These are phyloP conservation scores for Caenorhabditis remanei DNA, from an alignment of 1,140 invertebrate species.

Conservation along the genomic window DNA sequence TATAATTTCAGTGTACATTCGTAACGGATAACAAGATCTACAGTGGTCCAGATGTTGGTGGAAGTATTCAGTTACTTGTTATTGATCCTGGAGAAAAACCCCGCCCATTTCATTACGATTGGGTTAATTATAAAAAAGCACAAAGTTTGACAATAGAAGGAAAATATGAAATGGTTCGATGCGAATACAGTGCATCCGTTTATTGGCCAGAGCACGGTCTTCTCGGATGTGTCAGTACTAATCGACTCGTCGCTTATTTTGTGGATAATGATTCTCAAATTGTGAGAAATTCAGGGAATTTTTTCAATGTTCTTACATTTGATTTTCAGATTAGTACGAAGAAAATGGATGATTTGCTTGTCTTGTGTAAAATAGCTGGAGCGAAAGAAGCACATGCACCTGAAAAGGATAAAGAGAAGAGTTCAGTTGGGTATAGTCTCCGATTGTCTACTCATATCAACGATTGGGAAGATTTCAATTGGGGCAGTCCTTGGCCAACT, in stretches of 20 bases:
- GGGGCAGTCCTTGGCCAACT: slow-evolving; percentile 35
- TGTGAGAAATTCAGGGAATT: neutral
- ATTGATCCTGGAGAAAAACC: slow-evolving; percentile 65
- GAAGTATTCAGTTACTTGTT: slow-evolving; percentile 58
- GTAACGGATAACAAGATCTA: slow-evolving; percentile 46
- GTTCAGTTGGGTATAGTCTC: slow-evolving; percentile 38
- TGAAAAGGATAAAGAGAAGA: neutral
- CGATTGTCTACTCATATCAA: slow-evolving; percentile 62
- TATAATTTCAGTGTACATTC: slow-evolving; percentile 36
- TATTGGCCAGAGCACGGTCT: slow-evolving; percentile 57
- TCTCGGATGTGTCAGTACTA: slow-evolving; percentile 48
- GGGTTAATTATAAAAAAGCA: slow-evolving; percentile 49
- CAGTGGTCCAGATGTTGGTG: slow-evolving; percentile 21
- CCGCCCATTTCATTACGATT: slow-evolving; percentile 65
- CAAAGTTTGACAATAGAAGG: slow-evolving; percentile 34
- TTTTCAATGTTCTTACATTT: neutral
- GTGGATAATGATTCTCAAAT: slow-evolving; percentile 12
- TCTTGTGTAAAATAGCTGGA: slow-evolving; percentile 1
- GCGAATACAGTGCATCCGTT: slow-evolving; percentile 58
- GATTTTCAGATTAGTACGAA: slow-evolving; percentile 9
- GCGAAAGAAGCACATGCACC: neutral
- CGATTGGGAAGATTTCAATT: slow-evolving; percentile 69
- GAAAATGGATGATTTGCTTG: neutral
- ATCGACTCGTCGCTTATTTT: slow-evolving; percentile 68
- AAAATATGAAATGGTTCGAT: slow-evolving; percentile 59